Evolutionary conservation across 2,113 vertebrate genomes (phyloP).

Genomic region (Noctilio leporinus): DNA sequence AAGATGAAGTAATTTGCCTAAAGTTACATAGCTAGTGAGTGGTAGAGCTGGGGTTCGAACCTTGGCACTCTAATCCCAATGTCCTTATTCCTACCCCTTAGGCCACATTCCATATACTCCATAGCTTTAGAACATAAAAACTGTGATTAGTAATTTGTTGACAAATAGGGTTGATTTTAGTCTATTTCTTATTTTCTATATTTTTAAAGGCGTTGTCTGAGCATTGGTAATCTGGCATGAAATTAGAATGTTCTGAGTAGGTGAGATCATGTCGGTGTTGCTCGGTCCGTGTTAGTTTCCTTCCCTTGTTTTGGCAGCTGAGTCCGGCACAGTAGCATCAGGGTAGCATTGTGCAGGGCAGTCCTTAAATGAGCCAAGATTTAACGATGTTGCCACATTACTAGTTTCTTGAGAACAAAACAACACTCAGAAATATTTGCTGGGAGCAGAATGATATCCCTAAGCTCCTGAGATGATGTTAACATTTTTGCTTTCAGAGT

Average conservation of each 20-base stretch:
- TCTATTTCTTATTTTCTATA: constrained; percentile 1
- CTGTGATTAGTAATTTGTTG: not conserved
- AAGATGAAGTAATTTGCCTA: not conserved
- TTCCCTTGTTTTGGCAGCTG: not conserved
- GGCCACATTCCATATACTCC: not conserved
- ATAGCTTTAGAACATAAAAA: not conserved
- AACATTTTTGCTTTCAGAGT: not conserved
- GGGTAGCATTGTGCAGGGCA: not conserved
- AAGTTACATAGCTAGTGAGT: not conserved
- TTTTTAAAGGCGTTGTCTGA: not conserved
- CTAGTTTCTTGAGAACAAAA: not conserved
- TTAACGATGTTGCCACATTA: not conserved
- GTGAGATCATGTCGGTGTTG: not conserved
- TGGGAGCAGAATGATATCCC: not conserved
- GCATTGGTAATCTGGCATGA: not conserved
- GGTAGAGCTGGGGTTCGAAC: not conserved
- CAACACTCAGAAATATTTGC: not conserved
- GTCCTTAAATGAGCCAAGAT: not conserved
- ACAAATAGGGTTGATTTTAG: not conserved
- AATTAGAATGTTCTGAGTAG: not conserved
- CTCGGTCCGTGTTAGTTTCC: not conserved
- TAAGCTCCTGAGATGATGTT: not conserved
- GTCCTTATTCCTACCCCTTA: not conserved
- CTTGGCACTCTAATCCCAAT: not conserved
- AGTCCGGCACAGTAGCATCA: not conserved